A percentile compares a stretch with the other conserved stretches of the same genome.
These are phyloP conservation scores for Crotalus viridis DNA, from an alignment of 2,113 vertebrate genomes.

Conservation along the genomic window DNA sequence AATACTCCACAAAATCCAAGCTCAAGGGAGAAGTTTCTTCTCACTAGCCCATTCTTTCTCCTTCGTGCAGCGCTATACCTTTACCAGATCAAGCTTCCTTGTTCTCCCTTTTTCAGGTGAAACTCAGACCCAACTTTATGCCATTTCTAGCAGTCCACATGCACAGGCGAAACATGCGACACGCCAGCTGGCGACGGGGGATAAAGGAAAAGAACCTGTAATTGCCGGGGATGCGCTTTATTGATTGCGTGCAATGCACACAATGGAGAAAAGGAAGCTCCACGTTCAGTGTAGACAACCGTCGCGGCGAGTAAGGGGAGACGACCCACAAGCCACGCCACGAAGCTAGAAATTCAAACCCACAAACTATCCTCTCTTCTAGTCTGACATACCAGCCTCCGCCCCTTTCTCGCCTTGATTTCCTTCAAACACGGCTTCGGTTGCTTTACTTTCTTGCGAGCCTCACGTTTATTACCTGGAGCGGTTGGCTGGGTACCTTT, in stretches of 20 bases:
- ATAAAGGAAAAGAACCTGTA: neutral
- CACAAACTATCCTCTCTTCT: neutral
- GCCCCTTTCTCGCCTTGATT: neutral
- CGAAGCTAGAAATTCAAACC: neutral
- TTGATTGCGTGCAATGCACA: neutral
- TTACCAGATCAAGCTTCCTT: neutral
- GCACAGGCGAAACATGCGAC: too few relatives aligned
- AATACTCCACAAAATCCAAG: neutral
- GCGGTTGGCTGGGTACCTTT: neutral
- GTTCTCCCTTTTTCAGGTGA: neutral
- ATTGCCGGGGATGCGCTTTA: neutral
- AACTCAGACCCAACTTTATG: conserved; percentile 14
- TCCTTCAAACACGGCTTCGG: neutral
- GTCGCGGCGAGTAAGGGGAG: neutral
- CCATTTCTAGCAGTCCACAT: neutral
- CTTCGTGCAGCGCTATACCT: neutral
- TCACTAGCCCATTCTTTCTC: neutral
- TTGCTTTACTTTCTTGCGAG: neutral
- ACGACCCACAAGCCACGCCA: neutral
- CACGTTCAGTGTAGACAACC: neutral
- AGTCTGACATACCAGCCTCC: too few relatives aligned
- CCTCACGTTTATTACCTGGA: neutral
- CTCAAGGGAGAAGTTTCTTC: neutral
- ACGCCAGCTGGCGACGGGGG: neutral
- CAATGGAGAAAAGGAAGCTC: neutral